phyloP scores from a whole-genome alignment of 2,888 invertebrate species.

The Philonicus albiceps region DNA sequence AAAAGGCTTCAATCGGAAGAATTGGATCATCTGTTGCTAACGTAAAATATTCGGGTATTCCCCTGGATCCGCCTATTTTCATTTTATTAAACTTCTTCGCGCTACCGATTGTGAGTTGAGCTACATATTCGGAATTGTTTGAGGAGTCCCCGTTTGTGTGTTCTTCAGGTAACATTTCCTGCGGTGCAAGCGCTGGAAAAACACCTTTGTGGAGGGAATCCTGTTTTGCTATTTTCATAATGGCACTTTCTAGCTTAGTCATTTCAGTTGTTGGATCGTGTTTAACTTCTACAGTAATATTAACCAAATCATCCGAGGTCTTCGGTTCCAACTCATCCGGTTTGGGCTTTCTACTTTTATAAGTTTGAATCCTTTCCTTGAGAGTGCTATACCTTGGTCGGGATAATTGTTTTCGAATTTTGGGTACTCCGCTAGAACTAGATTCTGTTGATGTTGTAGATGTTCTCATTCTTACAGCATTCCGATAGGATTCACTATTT shows the following conservation, averaged over 20 bases:
- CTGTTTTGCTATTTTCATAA: conserved; percentile 66
- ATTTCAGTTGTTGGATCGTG: conserved; percentile 31
- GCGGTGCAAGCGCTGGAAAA: background rate
- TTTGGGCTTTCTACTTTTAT: conserved; percentile 60
- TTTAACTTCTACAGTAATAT: conserved; percentile 57
- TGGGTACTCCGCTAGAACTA: background rate
- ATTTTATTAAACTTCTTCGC: conserved; percentile 76
- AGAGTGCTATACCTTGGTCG: conserved; percentile 41
- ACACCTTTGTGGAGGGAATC: conserved; percentile 39
- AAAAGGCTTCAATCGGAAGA: conserved; percentile 81
- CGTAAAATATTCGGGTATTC: conserved; percentile 75
- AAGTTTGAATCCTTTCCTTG: conserved; percentile 48
- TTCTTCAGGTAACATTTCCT: conserved; percentile 58
- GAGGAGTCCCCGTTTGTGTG: conserved; percentile 62
- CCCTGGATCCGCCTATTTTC: conserved; percentile 66
- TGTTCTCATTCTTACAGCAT: conserved; percentile 30
- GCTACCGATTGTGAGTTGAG: conserved; percentile 76
- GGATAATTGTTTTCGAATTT: background rate
- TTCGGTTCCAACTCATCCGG: conserved; percentile 59
- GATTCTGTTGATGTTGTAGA: conserved; percentile 25
- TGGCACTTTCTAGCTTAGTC: conserved; percentile 65
- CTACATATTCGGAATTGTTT: conserved; percentile 73
- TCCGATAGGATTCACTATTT: conserved; percentile 9
- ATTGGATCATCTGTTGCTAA: conserved; percentile 82
- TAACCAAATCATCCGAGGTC: conserved; percentile 58